Conservation (phyloP, 53 echinoderm and acorn worm species). For the Paracentrotus lividus region DNA sequence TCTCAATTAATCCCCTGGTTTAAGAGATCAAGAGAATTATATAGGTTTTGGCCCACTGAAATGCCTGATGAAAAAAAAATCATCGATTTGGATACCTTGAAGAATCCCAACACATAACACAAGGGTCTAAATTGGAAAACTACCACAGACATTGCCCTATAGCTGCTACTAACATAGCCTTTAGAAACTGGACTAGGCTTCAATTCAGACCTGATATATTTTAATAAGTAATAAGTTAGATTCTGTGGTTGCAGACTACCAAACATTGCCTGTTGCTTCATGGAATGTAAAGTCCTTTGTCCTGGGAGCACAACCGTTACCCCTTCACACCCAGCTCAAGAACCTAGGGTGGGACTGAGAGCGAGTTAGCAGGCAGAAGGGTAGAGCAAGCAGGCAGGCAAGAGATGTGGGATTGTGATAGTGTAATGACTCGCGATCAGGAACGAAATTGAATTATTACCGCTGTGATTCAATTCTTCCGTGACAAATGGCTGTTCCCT, state of each 20-base stretch:
- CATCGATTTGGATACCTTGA: too few relatives aligned
- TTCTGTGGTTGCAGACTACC: too few relatives aligned
- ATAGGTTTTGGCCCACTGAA: neutral
- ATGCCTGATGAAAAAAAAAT: neutral
- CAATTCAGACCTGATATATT: too few relatives aligned
- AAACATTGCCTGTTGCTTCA: neutral
- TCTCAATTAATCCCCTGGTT: neutral
- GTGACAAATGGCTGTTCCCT: slow-evolving; percentile 71
- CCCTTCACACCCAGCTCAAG: neutral
- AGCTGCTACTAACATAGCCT: too few relatives aligned
- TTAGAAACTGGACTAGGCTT: too few relatives aligned
- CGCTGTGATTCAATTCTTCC: slow-evolving; percentile 71
- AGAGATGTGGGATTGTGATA: slow-evolving; percentile 54
- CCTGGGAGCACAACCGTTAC: neutral
- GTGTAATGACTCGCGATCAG: slow-evolving; percentile 64
- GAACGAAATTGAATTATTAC: slow-evolving; percentile 65
- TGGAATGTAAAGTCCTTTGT: neutral
- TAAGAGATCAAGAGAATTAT: neutral
- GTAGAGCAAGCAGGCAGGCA: slow-evolving; percentile 10
- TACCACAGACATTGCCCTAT: too few relatives aligned
- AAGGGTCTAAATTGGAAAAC: too few relatives aligned
- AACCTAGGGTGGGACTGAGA: neutral
- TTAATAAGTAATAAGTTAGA: too few relatives aligned
- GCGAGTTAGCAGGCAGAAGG: neutral
- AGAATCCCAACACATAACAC: too few relatives aligned